phyloP scores from a whole-genome alignment of 2,888 invertebrate genomes.

The Spisula subtruncata region DNA sequence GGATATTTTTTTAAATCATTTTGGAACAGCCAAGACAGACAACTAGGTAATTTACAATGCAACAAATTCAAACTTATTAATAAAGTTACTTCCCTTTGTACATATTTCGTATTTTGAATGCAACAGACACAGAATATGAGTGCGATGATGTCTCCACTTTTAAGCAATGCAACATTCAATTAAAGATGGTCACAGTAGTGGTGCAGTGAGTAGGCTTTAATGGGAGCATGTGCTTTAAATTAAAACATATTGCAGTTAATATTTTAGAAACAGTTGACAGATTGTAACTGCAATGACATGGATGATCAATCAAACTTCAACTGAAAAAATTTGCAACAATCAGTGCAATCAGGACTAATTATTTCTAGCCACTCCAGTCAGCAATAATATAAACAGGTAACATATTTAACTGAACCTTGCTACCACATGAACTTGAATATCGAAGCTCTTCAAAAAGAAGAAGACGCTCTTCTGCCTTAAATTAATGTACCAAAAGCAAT shows the following conservation, averaged over 20 bases:
- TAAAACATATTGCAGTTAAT: too few species aligned
- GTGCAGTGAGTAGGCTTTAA: too few species aligned
- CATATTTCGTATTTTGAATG: too few species aligned
- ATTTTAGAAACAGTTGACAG: too few species aligned
- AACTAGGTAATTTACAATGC: slow-evolving; percentile 15
- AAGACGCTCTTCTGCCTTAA: too few species aligned
- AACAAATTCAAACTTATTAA: neutral
- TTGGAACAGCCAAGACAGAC: neutral
- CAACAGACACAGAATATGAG: too few species aligned
- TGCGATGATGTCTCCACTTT: neutral
- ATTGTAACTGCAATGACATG: too few species aligned
- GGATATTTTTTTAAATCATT: neutral
- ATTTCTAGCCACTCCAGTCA: neutral
- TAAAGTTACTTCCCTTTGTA: neutral
- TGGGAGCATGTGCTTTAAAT: too few species aligned
- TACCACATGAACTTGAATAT: neutral
- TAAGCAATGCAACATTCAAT: neutral
- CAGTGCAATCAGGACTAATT: neutral
- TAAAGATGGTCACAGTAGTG: neutral
- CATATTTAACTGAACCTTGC: too few species aligned
- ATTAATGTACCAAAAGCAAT: too few species aligned
- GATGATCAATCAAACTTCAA: too few species aligned
- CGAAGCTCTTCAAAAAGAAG: neutral
- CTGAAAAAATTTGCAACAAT: neutral
- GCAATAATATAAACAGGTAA: neutral